Conservation (phyloP, 2,797 vertebrate genomes). For the Cryptoblepharus egeriae region DNA sequence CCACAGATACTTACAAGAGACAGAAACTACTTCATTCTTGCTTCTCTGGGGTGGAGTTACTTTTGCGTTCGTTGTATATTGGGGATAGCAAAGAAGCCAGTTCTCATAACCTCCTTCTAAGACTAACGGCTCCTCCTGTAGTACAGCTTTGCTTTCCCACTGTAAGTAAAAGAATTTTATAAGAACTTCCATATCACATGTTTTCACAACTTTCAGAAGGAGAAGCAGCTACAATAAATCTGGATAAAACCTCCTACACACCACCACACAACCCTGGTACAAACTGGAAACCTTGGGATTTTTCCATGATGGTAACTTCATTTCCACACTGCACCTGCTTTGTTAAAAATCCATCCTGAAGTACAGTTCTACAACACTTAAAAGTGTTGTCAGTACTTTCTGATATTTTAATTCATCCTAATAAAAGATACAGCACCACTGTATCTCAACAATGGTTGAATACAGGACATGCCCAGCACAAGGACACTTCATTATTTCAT, state of each 20-base stretch:
- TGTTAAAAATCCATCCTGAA: too few relatives aligned
- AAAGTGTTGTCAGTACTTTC: too few relatives aligned
- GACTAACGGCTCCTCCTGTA: conserved; percentile 91
- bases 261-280: too few relatives aligned
- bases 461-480: neutral
- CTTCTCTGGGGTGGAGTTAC: conserved; percentile 85
- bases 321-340: too few relatives aligned
- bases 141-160: conserved; percentile 95
- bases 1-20: conserved; percentile 85
- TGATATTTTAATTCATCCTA: too few relatives aligned
- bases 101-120: conserved; percentile 97
- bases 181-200: conserved; percentile 26
- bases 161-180: conserved; percentile 68
- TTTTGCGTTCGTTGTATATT: conserved; percentile 93
- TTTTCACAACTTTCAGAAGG: neutral
- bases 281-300: too few relatives aligned
- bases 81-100: conserved; percentile 97
- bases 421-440: too few relatives aligned
- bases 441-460: too few relatives aligned
- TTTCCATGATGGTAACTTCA: too few relatives aligned
- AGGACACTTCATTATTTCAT: neutral
- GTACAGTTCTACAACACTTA: too few relatives aligned
- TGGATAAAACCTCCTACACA: neutral
- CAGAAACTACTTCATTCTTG: conserved; percentile 79
- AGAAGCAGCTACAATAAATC: neutral